Evolutionary conservation across 2,797 vertebrate species (phyloP).

Genomic region (Peromyscus melanophrys): DNA sequence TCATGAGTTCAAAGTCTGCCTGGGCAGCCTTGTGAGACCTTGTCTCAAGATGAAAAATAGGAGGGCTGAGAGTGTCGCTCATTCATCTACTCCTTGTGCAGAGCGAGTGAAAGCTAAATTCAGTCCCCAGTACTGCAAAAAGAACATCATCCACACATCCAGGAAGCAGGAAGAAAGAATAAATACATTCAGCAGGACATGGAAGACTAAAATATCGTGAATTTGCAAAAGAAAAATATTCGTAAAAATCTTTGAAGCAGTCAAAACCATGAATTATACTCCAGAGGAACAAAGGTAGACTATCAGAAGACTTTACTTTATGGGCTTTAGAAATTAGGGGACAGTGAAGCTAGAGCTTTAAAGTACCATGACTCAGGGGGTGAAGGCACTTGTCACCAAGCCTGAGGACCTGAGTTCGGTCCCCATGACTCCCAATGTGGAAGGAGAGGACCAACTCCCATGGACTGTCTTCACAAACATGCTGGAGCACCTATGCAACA

Average conservation of each 20-base stretch:
- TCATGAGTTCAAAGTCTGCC: not conserved
- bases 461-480: not conserved
- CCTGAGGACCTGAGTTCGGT: not conserved
- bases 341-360: not conserved
- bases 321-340: not conserved
- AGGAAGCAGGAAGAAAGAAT: constrained; percentile 38
- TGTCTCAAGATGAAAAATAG: not conserved
- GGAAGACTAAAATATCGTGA: not conserved
- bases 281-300: not conserved
- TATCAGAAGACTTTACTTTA: not conserved
- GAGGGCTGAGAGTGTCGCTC: not conserved
- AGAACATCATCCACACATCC: not conserved
- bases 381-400: not conserved
- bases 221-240: constrained; percentile 22
- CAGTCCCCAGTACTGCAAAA: not conserved
- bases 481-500: no score
- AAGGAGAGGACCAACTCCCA: not conserved
- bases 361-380: not conserved
- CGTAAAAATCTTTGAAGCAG: constrained; percentile 47
- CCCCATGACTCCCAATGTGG: not conserved
- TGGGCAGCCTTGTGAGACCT: not conserved
- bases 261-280: not conserved
- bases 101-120: not conserved
- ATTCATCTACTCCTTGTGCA: not conserved
- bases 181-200: not conserved